Evolutionary conservation across 2,797 vertebrate genomes (phyloP), one percentile per base, ranked within the genome.

Genomic region (Chelon labrosus): DNA sequence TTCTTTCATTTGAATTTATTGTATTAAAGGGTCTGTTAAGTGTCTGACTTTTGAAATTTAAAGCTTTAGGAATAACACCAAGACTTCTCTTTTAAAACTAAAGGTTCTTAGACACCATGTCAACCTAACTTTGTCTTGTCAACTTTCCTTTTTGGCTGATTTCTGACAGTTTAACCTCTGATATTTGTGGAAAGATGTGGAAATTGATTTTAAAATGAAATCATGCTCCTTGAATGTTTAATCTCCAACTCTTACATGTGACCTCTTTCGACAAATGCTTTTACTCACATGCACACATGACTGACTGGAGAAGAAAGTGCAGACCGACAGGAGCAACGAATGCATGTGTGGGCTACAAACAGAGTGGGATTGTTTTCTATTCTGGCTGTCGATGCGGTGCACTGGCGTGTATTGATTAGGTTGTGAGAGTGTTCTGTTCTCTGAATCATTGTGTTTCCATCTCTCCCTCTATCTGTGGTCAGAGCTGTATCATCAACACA

Each of bases 371-470:
- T 78, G 77, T 63, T 83, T 79, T 82, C 77, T 88, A 27, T 78
- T 83, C 59, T 79, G 70, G 82, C 10, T 77, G 80, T 83, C 2
- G 47, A 72, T 80, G 63, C 63, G 3, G 66, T 47, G 13, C 65
- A 42, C 84, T 79, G 83, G 55, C 64, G 75, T 65, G 61, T 83
- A 85, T 88, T 84, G 87, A 88, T 90, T 76, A 80, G 80, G 38
- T 51, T 73, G 66, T 64, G 78, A 70, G 79, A 78, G 72, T 13
- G 64, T 57, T 79, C 69, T 85, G 75, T 79, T 75, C 82, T 77
- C 76, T 81, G 83, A 85, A 73, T 88, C 83, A 82, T 27, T 83
- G 79, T 82, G 80, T 87, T 76, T 88, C 75, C 81, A 87, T 84
- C 77, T 60, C 82, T 77, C 49, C 50, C 42, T 76, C 63, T 58